Conservation (phyloP, 1,140 invertebrate genomes). For the Cotesia typhae region DNA sequence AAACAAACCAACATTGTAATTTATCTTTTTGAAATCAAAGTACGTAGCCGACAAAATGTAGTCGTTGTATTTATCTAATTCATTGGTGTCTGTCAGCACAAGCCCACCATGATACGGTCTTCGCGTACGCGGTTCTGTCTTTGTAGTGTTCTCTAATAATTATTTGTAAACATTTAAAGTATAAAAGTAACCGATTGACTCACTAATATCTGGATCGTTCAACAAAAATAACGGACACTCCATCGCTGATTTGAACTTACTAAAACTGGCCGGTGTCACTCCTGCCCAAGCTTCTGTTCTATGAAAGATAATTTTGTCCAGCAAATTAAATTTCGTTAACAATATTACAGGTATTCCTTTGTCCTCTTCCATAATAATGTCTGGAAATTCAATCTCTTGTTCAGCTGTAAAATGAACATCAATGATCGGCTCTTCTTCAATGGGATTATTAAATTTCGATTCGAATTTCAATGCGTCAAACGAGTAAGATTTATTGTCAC, state of each 20-base stretch:
- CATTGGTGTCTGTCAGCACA: background rate
- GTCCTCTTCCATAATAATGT: background rate
- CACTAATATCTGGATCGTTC: background rate
- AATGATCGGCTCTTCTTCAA: background rate
- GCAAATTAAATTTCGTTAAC: background rate
- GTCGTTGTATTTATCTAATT: background rate
- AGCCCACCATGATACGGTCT: background rate
- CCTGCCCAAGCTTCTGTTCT: background rate
- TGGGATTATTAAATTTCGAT: background rate
- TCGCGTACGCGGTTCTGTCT: background rate
- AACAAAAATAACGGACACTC: constrained; percentile 1
- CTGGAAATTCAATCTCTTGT: background rate
- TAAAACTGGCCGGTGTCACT: background rate
- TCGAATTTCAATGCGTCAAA: background rate
- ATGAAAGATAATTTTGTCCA: background rate
- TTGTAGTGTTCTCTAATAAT: background rate
- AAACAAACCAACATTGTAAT: background rate
- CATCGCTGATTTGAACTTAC: background rate
- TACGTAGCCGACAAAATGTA: background rate
- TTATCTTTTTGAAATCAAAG: background rate
- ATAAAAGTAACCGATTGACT: background rate
- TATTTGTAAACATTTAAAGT: constrained; percentile 6
- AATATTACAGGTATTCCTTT: background rate
- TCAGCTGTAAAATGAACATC: background rate
- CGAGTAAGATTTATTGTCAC: background rate